Evolutionary conservation across 1,140 invertebrate species (phyloP).

Genomic region (Drosophila sturtevanti): DNA sequence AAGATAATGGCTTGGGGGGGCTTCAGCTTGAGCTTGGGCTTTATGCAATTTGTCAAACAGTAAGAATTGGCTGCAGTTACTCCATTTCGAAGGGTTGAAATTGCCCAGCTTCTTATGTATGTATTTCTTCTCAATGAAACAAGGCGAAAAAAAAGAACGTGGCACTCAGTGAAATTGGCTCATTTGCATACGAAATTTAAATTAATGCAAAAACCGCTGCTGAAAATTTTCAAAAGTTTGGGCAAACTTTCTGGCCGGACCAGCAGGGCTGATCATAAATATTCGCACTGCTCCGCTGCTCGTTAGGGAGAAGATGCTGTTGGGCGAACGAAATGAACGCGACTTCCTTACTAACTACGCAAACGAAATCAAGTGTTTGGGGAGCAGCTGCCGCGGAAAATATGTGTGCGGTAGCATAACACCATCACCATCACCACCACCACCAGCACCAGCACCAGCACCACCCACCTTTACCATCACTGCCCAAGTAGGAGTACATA

Average conservation of each 20-base stretch:
- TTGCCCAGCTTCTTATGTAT: constrained; percentile 35
- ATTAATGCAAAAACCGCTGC: constrained; percentile 80
- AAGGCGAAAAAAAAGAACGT: constrained; percentile 38
- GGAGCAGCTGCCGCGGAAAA: constrained; percentile 73
- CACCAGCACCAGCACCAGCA: not conserved
- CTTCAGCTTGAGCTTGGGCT: constrained; percentile 27
- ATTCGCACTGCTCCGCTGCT: constrained; percentile 66
- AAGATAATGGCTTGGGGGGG: constrained; percentile 3
- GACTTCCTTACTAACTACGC: constrained; percentile 81
- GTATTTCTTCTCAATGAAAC: constrained; percentile 2
- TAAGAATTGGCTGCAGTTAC: constrained; percentile 55
- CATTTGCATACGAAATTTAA: constrained; percentile 82
- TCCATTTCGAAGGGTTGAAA: constrained; percentile 56
- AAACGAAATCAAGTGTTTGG: constrained; percentile 74
- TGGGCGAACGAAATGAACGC: constrained; percentile 68
- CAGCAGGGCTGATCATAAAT: constrained; percentile 74
- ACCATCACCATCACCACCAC: not conserved
- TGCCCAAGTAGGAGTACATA: constrained; percentile 4
- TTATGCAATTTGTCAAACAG: constrained; percentile 71
- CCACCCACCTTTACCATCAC: not conserved
- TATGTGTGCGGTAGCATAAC: constrained; percentile 57
- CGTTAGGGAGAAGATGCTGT: constrained; percentile 58
- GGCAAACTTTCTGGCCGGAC: constrained; percentile 58
- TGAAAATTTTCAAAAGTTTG: constrained; percentile 65
- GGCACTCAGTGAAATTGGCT: constrained; percentile 80